Conservation (phyloP, 2,888 invertebrate species). For the Calameuta filiformis region DNA sequence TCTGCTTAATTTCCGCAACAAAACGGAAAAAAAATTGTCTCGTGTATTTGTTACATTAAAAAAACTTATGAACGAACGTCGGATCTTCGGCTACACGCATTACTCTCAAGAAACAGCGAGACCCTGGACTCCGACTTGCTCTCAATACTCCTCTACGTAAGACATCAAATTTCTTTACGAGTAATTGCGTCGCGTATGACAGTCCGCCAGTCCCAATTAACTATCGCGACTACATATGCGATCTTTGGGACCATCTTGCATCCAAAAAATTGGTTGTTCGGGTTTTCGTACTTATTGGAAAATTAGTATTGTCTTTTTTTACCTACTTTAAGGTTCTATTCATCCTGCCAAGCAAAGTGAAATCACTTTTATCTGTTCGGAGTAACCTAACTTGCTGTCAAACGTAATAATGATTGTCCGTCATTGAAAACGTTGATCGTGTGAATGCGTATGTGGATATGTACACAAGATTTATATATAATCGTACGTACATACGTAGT, state of each 20-base stretch:
- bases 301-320: neutral
- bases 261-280: neutral
- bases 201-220: neutral
- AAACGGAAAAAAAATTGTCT: neutral
- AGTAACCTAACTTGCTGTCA: neutral
- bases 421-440: neutral
- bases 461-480: neutral
- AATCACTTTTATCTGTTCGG: neutral
- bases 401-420: neutral
- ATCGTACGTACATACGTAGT: neutral
- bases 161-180: neutral
- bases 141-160: neutral
- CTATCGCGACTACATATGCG: neutral
- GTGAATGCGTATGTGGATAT: neutral
- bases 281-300: neutral
- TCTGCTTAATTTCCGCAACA: neutral
- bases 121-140: neutral
- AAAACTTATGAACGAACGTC: neutral
- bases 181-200: neutral
- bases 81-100: too few species aligned
- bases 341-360: neutral
- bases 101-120: neutral
- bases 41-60: conserved; percentile 5
- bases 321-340: neutral
- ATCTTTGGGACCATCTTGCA: neutral